Base-by-base conservation (phyloP, 1,140 invertebrate species). In the Agraylea sexmaculata region DNA sequence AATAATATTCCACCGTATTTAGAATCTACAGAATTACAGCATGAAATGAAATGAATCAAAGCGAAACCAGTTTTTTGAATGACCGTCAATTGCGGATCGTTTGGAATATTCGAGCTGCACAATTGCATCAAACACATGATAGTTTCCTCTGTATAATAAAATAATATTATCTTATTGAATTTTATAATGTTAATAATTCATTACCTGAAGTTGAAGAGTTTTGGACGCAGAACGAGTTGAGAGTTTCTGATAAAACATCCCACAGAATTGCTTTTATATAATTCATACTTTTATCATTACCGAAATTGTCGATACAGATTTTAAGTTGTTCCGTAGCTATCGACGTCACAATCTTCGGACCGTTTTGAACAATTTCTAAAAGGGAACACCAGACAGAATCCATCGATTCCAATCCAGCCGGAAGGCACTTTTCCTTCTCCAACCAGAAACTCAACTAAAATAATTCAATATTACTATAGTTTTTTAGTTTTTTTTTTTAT, bases 361-460 rank as follows among this genome's bases (percentile, higher is more conserved):
- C 39, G 23, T 40, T 46, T 30, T 39, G 37, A 2, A 50, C 41
- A 25, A 50, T 19, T 18, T 50, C 47, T 12, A 50, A 20, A 15
- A 50, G 21, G 5, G 38, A 46, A 29, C 41, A 46, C 47, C 43
- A 50, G 15, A 50, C 28, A 16, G 33, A 28, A 2, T 22, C 13
- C 10, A 34, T 10, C 10, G 38, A 32, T 21, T 21, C 25, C 11
- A 50, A 31, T 19, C 33, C 20, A 3, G 35, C 10, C 11, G 47
- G 47, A 11, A 50, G 11, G n/a, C 11, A 23, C 20, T 31, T 22
- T 31, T 50, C 47, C 10, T 30, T 40, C 36, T 43, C 27, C 11
- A 50, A 15, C 47, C 47, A 50, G 10, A 41, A 7, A 31, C 12
- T 22, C 5, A 50, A 36, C 47, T 50, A 10, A 37, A 45, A 37